Conservation (phyloP, 2,888 invertebrate genomes). For the Andrena flavipes region DNA sequence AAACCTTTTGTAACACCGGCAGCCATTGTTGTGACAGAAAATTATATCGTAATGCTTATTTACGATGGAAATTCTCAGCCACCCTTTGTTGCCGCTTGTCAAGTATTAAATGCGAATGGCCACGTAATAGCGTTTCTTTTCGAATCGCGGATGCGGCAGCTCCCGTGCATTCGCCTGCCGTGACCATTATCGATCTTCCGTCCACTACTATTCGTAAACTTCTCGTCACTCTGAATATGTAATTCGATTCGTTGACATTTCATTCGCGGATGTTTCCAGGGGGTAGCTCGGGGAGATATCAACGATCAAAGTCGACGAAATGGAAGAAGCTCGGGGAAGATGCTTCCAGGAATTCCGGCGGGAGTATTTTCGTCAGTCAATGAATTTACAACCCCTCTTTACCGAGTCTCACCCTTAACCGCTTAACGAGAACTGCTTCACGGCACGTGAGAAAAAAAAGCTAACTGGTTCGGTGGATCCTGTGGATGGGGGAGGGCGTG, state of each 20-base stretch:
- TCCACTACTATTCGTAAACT: no score
- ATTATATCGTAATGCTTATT: conserved; percentile 80
- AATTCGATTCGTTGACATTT: no score
- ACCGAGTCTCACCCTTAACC: conserved; percentile 76
- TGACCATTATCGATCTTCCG: no score
- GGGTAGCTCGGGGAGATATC: neutral
- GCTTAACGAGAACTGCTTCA: conserved; percentile 84
- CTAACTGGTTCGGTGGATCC: conserved; percentile 69
- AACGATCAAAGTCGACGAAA: conserved; percentile 26
- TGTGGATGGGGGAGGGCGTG: conserved; percentile 57
- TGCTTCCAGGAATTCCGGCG: conserved; percentile 75
- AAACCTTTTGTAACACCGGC: conserved; percentile 81
- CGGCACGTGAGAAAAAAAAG: conserved; percentile 83
- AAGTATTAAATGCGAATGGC: conserved; percentile 62
- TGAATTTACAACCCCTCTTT: conserved; percentile 84
- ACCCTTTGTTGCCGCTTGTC: conserved; percentile 65
- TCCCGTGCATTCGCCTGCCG: neutral
- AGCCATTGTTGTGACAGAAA: conserved; percentile 83
- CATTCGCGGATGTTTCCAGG: neutral
- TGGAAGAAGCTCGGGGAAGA: conserved; percentile 56
- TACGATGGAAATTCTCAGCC: conserved; percentile 72
- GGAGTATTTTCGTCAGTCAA: conserved; percentile 83
- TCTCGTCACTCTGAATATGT: no score
- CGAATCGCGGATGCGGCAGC: neutral
- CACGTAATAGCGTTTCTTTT: conserved; percentile 26